Evolutionary conservation across 35 echinoderm and acorn worm species (phyloP).

Genomic region (Apostichopus californicus): DNA sequence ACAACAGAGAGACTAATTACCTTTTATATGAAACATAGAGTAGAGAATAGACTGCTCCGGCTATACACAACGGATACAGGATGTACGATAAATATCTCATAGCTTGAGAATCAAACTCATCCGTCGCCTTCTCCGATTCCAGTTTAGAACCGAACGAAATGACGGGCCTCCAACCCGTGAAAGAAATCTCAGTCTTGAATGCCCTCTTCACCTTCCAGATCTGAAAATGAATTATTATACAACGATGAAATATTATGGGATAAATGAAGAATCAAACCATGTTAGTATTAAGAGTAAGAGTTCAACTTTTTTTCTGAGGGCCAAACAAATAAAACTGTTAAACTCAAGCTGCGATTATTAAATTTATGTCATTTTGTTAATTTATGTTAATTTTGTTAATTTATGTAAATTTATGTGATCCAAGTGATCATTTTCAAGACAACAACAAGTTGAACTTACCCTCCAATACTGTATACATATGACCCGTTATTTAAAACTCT

Average conservation of each 20-base stretch:
- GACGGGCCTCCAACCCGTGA: slow-evolving; percentile 54
- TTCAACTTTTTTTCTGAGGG: too few species aligned
- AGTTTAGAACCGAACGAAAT: slow-evolving; percentile 66
- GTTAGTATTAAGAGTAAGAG: too few species aligned
- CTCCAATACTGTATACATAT: too few species aligned
- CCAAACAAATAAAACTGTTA: too few species aligned
- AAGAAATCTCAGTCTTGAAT: slow-evolving; percentile 74
- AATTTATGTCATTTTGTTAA: too few species aligned
- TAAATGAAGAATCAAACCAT: too few species aligned
- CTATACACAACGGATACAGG: slow-evolving; percentile 84
- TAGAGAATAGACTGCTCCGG: slow-evolving; percentile 85
- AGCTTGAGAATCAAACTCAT: slow-evolving; percentile 78
- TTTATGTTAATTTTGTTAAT: neutral
- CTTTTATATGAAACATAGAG: slow-evolving; percentile 94
- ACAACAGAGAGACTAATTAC: slow-evolving; percentile 25
- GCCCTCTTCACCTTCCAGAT: slow-evolving; percentile 98
- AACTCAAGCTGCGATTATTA: too few species aligned
- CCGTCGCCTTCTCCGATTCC: slow-evolving; percentile 84
- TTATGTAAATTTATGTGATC: neutral
- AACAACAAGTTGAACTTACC: too few species aligned
- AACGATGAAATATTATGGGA: too few species aligned
- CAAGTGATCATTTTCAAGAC: too few species aligned
- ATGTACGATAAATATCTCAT: slow-evolving; percentile 93
- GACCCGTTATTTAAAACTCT: too few species aligned
- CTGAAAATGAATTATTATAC: slow-evolving; percentile 21